Evolutionary conservation across 2,113 vertebrate genomes (phyloP), one percentile per base, ranked within the genome.

Genomic region (Lynx canadensis): DNA sequence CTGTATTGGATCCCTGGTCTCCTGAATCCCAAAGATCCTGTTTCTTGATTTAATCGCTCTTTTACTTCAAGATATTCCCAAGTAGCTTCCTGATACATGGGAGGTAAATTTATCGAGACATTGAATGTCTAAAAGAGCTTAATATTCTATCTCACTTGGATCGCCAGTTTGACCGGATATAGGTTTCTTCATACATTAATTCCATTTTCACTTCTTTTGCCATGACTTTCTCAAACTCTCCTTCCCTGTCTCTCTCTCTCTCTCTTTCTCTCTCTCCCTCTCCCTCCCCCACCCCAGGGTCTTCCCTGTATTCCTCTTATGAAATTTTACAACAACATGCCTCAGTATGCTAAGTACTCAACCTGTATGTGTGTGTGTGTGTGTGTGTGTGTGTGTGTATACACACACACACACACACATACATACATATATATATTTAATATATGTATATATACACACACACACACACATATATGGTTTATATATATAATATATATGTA

Each of bases 11-110:
- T 60, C 15, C 23, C 41, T 41, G 29, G 21, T 66, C 74, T 91
- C 69, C 27, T n/a, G 5, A 57, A 36, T 91, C 84, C 50, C 36
- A 5, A 13, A 60, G 10, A n/a, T 90, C 33, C 27, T 60, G 4
- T 79, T 88, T 96, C 57, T 81, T 76, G 71, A 33, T 36, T 87
- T 74, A 78, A 69, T 86, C 91, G 73, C 36, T 86, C n/a, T 33
- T 89, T 86, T 71, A 50, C 36, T 78, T 57, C 83, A 83, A 48
- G 63, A 16, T 63, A 16, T 63, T 86, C 21, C n/a, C 57, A 45
- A 27, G 31, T 68, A 60, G 41, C 55, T 74, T 88, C 57, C 82
- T 71, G 36, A 71, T 27, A 50, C 45, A 5, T 23, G 65, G 68
- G 7, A 52, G 25, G 65, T 74, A 7, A n/a, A 71, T 23, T 41